These are phyloP conservation scores for Dynastes maya DNA, from an alignment of 2,888 invertebrate species.

Conservation along the genomic window DNA sequence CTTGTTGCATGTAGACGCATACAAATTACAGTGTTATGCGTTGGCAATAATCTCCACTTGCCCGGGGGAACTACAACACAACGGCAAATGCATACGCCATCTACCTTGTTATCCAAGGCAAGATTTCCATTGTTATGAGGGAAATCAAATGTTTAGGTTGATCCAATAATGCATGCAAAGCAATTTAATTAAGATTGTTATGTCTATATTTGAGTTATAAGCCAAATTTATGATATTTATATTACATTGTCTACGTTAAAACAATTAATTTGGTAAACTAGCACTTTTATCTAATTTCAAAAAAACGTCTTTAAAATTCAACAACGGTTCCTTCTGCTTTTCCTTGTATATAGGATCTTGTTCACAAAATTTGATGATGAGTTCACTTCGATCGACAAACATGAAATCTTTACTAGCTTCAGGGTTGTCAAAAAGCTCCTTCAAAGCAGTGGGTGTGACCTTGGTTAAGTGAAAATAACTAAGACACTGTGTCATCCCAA, in stretches of 20 bases:
- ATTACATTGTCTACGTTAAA: too few relatives aligned
- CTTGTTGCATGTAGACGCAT: not conserved
- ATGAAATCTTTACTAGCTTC: slow-evolving; percentile 40
- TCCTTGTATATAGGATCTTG: slow-evolving; percentile 48
- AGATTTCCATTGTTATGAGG: not conserved
- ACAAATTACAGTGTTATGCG: not conserved
- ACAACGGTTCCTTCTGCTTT: slow-evolving; percentile 21
- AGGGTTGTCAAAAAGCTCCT: slow-evolving; percentile 20
- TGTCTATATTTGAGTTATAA: too few relatives aligned
- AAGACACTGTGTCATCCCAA: slow-evolving; percentile 56
- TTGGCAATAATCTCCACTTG: not conserved
- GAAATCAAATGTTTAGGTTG: too few relatives aligned
- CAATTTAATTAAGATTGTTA: too few relatives aligned
- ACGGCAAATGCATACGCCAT: not conserved
- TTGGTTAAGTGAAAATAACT: slow-evolving; percentile 55
- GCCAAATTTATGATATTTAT: too few relatives aligned
- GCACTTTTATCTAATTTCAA: not conserved
- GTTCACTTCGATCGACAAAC: slow-evolving; percentile 50
- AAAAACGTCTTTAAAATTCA: slow-evolving; percentile 30
- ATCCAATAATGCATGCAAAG: too few relatives aligned
- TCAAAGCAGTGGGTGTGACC: slow-evolving; percentile 3
- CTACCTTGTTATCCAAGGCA: not conserved
- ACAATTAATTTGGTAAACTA: too few relatives aligned
- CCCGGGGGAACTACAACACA: not conserved
- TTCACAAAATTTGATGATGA: slow-evolving; percentile 48